Evolutionary conservation across 2,113 vertebrate species (phyloP), one percentile per base, ranked within the genome.

Genomic region (Chinchilla lanigera): DNA sequence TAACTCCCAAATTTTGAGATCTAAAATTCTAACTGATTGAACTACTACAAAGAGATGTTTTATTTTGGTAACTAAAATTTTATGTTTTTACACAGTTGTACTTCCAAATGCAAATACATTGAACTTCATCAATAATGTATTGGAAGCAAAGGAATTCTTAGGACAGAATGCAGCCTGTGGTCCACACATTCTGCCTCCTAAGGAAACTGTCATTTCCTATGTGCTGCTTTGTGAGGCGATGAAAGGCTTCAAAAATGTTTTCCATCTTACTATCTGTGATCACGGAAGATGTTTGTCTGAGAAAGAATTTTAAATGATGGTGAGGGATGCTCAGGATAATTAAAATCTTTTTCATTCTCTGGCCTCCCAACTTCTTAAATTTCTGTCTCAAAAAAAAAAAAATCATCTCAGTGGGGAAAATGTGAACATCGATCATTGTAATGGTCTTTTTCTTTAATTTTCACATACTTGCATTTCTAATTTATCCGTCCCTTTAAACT

Each of bases 31-130:
- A 33, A 20, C 52, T 90, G 58, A 60, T 58, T 13, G 17, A 44
- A 3, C 17, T 50, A n/a, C 13, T 81, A 35, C n/a, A 90, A 56
- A 82, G 28, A 47, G 69, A 86, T 47, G 67, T 77, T 83, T 92
- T 83, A 69, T 89, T 60, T 86, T 24, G 80, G 65, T 58, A 93
- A 71, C 81, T 96, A 90, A 83, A 77, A 80, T 82, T 85, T 80
- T 81, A 58, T 67, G 54, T 17, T 75, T 81, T 90, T 17, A 13
- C 56, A 63, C 47, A 90, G 38, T 81, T 60, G 22, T n/a, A 38
- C 78, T 86, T 97, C 14, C 65, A 69, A 91, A 90, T n/a, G n/a
- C 2, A 85, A 69, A 4, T 30, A 1, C 12, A 52, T 38, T 22
- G 63, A 86, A 56, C 52, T 63, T 33, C 7, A 1, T 5, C 30